Conservation (phyloP, 2,113 vertebrate species). For the Ochotona princeps region DNA sequence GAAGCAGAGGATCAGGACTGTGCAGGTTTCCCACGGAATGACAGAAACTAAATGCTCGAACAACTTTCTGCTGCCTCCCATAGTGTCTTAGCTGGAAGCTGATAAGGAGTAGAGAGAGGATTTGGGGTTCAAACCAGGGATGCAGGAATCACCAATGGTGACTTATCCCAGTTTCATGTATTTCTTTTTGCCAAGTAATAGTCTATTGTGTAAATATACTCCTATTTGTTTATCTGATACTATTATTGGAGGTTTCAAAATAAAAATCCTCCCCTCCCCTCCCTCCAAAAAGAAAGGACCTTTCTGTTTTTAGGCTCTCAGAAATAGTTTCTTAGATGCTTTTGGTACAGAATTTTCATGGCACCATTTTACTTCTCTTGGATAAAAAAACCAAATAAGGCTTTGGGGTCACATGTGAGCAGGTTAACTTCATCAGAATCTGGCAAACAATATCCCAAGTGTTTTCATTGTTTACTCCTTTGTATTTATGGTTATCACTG, state of each 20-base stretch:
- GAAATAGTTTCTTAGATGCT: not conserved
- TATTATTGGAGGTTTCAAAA: not conserved
- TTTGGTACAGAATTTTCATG: not conserved
- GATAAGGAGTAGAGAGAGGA: too few species aligned
- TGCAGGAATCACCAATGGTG: too few species aligned
- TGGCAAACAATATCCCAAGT: too few species aligned
- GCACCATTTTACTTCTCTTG: not conserved
- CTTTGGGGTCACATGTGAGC: not conserved
- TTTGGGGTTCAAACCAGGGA: too few species aligned
- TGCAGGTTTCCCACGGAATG: too few species aligned
- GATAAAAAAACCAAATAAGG: not conserved
- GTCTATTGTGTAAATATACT: not conserved
- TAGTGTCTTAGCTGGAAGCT: too few species aligned
- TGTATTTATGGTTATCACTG: not conserved
- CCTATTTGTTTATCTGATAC: not conserved
- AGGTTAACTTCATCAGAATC: not conserved
- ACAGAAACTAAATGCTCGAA: too few species aligned
- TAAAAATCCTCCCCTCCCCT: not conserved
- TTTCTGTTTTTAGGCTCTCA: not conserved
- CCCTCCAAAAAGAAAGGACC: not conserved
- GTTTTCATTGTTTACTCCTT: not conserved
- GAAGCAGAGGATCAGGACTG: too few species aligned
- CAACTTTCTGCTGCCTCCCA: too few species aligned
- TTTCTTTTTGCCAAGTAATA: conserved; percentile 9
- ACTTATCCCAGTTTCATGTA: not conserved